Percentiles rank a stretch among this genome's conserved stretches.
Evolutionary conservation across 1,140 invertebrate species (phyloP).

Genomic region (Scaptodrosophila lebanonensis): DNA sequence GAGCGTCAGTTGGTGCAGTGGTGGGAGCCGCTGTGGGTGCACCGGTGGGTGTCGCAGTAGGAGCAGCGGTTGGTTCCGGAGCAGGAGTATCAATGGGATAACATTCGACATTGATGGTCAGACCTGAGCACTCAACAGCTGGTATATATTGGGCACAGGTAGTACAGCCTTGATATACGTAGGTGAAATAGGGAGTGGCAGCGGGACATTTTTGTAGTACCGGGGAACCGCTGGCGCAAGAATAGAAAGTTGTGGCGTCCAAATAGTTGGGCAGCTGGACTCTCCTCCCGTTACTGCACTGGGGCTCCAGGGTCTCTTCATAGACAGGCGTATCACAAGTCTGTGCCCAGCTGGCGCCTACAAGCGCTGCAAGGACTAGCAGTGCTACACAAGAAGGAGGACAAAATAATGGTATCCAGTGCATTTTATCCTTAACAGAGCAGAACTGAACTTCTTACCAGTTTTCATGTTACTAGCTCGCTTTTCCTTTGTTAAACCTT

Average conservation of each 20-base stretch:
- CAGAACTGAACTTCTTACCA: slow-evolving; percentile 46
- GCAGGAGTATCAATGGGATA: not conserved
- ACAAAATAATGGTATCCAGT: slow-evolving; percentile 2
- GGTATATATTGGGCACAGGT: slow-evolving; percentile 35
- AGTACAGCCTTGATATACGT: slow-evolving; percentile 22
- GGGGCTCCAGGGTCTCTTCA: slow-evolving; percentile 9
- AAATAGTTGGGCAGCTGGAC: slow-evolving; percentile 45
- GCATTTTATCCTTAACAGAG: slow-evolving; percentile 7
- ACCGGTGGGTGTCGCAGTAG: no score
- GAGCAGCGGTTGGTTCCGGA: no score
- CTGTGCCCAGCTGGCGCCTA: slow-evolving; percentile 31
- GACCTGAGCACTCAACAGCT: slow-evolving; percentile 7
- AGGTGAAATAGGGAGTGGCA: slow-evolving; percentile 22
- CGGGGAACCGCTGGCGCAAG: not conserved
- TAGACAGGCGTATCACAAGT: slow-evolving; percentile 22
- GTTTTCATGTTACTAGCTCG: slow-evolving; percentile 37
- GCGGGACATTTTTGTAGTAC: not conserved
- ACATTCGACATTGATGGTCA: slow-evolving; percentile 13
- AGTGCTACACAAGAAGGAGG: slow-evolving; percentile 31
- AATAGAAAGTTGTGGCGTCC: slow-evolving; percentile 31
- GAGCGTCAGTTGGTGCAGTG: not conserved
- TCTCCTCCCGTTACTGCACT: slow-evolving; percentile 3
- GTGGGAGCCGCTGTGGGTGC: not conserved
- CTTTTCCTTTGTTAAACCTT: no score
- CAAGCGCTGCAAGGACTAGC: slow-evolving; percentile 32